These are phyloP conservation scores for Hemistola chrysoprasaria DNA, from an alignment of 2,888 invertebrate genomes.

Conservation along the genomic window DNA sequence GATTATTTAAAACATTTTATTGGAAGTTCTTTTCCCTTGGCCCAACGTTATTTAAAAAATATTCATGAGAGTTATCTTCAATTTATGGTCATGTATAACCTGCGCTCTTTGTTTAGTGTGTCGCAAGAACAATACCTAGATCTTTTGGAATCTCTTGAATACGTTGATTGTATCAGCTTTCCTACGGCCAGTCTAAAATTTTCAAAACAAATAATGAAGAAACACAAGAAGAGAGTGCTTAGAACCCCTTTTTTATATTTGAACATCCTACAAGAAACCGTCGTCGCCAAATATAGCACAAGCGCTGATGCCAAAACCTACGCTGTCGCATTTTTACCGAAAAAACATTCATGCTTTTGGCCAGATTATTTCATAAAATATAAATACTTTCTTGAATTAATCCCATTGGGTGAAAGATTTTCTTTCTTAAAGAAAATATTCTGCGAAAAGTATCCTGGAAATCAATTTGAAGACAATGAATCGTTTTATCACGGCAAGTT, in stretches of 20 bases:
- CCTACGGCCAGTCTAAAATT: slow-evolving; percentile 27
- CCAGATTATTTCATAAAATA: slow-evolving; percentile 34
- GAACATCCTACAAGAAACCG: slow-evolving; percentile 32
- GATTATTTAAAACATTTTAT: slow-evolving; percentile 33
- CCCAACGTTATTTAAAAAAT: slow-evolving; percentile 12
- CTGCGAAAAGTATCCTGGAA: slow-evolving; percentile 32
- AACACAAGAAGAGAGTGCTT: slow-evolving; percentile 48
- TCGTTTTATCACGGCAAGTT: slow-evolving; percentile 18
- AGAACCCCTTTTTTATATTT: slow-evolving; percentile 43
- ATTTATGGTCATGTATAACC: no score
- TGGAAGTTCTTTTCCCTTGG: slow-evolving; percentile 36
- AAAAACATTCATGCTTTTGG: slow-evolving; percentile 42
- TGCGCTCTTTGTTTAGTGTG: slow-evolving; percentile 29
- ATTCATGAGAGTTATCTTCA: neutral
- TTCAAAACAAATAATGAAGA: slow-evolving; percentile 44
- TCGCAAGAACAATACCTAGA: slow-evolving; percentile 44
- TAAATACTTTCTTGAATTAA: slow-evolving; percentile 40
- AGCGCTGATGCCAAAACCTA: slow-evolving; percentile 44
- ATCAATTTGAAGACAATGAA: slow-evolving; percentile 36
- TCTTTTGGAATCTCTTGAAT: slow-evolving; percentile 42
- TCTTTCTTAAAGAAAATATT: slow-evolving; percentile 37
- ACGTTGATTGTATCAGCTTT: neutral
- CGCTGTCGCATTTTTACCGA: slow-evolving; percentile 36
- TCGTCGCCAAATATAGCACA: slow-evolving; percentile 37
- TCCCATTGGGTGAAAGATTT: slow-evolving; percentile 37